A percentile compares a stretch with the other conserved stretches of the same genome.
phyloP scores from a whole-genome alignment of 2,888 invertebrate species.

The Linnaemya tessellans region DNA sequence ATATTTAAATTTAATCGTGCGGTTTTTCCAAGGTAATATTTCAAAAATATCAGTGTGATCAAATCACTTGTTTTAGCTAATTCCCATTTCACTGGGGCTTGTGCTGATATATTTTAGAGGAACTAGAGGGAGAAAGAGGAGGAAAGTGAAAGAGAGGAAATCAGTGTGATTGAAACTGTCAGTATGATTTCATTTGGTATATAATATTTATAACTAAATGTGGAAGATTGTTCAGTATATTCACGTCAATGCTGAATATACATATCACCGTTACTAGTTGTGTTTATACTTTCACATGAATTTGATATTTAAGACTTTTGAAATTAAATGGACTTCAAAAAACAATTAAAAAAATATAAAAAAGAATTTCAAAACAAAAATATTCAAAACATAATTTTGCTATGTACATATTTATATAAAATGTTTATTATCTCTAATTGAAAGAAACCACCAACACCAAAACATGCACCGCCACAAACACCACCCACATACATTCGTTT shows the following conservation, averaged over 20 bases:
- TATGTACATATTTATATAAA: neutral
- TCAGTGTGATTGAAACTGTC: too few species aligned
- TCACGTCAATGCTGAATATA: neutral
- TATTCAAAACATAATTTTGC: slow-evolving; percentile 17
- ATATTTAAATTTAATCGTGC: too few species aligned
- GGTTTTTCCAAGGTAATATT: too few species aligned
- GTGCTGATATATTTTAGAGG: too few species aligned
- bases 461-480: slow-evolving; percentile 1
- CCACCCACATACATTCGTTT: slow-evolving; percentile 52
- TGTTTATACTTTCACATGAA: neutral
- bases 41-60: too few species aligned
- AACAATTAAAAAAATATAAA: neutral
- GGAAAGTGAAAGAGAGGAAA: too few species aligned
- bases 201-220: neutral
- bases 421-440: slow-evolving; percentile 45
- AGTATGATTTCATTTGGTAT: too few species aligned
- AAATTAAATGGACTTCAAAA: neutral
- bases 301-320: neutral
- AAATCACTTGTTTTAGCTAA: too few species aligned
- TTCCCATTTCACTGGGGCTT: too few species aligned
- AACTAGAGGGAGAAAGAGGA: too few species aligned
- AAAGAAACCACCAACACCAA: slow-evolving; percentile 28
- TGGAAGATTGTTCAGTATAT: neutral
- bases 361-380: slow-evolving; percentile 5
- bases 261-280: neutral